These are phyloP conservation scores for Oenanthe oenanthe DNA, from an alignment of 2,113 vertebrate genomes.

Conservation along the genomic window DNA sequence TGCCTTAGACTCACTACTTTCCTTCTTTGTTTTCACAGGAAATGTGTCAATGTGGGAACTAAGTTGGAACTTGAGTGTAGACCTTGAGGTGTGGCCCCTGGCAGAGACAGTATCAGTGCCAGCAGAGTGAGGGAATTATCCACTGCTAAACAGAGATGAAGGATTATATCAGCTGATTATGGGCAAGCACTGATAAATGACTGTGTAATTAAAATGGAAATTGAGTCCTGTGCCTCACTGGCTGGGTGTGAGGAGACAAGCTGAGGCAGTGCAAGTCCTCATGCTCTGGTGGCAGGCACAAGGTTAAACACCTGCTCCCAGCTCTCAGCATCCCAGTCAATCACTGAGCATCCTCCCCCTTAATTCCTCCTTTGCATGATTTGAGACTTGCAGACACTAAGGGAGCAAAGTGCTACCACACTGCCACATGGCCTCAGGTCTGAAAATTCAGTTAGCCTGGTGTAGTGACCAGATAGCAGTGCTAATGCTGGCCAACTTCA, in stretches of 20 bases:
- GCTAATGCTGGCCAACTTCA: background rate
- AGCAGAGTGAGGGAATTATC: background rate
- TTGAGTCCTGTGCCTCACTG: background rate
- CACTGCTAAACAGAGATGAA: background rate
- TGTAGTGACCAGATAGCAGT: rapidly evolving
- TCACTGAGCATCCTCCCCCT: background rate
- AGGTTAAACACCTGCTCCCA: background rate
- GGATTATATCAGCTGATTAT: slow-evolving; percentile 26
- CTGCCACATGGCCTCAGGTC: background rate
- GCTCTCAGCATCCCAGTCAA: background rate
- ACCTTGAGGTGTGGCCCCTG: background rate
- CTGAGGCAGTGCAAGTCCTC: background rate
- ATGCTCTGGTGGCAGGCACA: background rate
- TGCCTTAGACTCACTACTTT: background rate
- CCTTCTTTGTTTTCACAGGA: background rate
- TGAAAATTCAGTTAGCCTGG: background rate
- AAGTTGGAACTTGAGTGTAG: background rate
- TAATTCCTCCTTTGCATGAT: background rate
- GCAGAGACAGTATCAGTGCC: background rate
- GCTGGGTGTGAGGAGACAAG: background rate
- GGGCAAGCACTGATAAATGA: slow-evolving; percentile 25
- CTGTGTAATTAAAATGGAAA: slow-evolving; percentile 54
- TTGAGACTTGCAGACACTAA: background rate
- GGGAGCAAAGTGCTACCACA: background rate
- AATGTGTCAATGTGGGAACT: background rate